Conservation (phyloP, 1,140 invertebrate species). For the Dendroctonus valens region DNA sequence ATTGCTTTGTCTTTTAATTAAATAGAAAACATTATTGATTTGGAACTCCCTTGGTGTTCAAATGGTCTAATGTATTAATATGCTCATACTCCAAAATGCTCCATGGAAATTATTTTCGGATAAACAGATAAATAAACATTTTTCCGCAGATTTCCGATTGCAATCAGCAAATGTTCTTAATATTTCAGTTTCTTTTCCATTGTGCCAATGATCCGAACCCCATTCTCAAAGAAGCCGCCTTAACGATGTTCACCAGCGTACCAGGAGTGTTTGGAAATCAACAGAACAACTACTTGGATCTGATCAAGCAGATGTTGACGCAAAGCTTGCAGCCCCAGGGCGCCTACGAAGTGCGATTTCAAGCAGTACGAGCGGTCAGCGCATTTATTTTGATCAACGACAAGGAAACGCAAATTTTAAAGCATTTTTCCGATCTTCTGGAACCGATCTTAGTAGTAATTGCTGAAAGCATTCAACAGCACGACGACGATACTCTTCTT, state of each 20-base stretch:
- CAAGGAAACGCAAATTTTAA: conserved; percentile 83
- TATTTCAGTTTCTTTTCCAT: conserved; percentile 81
- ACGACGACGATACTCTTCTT: conserved; percentile 87
- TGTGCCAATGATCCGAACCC: conserved; percentile 81
- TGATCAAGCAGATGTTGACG: conserved; percentile 93
- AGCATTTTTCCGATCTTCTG: conserved; percentile 83
- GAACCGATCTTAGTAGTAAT: conserved; percentile 69
- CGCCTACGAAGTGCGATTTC: conserved; percentile 72
- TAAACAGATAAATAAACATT: too few species aligned
- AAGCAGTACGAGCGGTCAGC: conserved; percentile 80
- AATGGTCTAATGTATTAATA: too few species aligned
- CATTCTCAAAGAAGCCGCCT: conserved; percentile 87
- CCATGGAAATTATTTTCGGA: too few species aligned
- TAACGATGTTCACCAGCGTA: conserved; percentile 93
- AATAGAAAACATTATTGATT: too few species aligned
- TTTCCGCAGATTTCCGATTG: too few species aligned
- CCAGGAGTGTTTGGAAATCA: conserved; percentile 97
- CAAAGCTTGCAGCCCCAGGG: conserved; percentile 72
- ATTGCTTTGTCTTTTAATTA: too few species aligned
- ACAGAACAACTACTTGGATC: conserved; percentile 84
- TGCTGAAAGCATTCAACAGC: conserved; percentile 74
- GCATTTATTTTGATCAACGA: conserved; percentile 90
- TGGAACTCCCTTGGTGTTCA: too few species aligned
- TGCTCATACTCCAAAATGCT: too few species aligned
- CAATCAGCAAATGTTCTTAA: background rate